Evolutionary conservation across 1,140 invertebrate species (phyloP), one percentile per base, ranked within the genome.

Genomic region (Diachasma alloeum): DNA sequence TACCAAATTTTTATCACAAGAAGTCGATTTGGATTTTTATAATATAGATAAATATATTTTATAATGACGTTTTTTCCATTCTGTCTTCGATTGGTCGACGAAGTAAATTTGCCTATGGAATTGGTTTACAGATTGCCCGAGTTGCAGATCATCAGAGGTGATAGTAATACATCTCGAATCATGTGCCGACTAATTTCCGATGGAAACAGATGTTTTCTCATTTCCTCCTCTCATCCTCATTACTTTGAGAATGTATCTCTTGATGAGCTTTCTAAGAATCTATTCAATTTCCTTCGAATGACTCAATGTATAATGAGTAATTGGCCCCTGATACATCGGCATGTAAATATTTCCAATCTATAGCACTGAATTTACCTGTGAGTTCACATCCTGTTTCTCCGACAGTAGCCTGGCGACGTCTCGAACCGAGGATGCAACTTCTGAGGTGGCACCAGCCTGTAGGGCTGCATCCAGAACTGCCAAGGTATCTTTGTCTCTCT

Each of bases 371-470:
- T 63, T 80, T 80, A 90, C 89, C 79, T 91, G 90, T 80, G 86
- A 86, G 79, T 86, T 88, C 6, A 85, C 83, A 66, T 91, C 90
- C 59, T 91, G 90, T 81, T 91, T 92, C 82, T 95, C 94, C 9
- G 93, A 94, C 13, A 95, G 88, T 36, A 94, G 86, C 82, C 92
- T 91, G 2, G 93, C 93, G 17, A 94, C 92, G 81, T 93, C 91
- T 67, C 92, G 91, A 11, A 94, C 91, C 42, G 92, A 93, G 22
- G 92, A 91, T 9, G 93, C 92, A 0, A 91, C 90, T 19, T 92
- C 90, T 8, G 91, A 90, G 10, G 91, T 90, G n/a, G 91, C 91
- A 46, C 92, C 92, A 74, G 91, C 91, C 80, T 92, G 89, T 31
- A 93, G 81, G 3, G 92, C 91, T 37, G 90, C 89, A 83, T 94